Percentiles rank a stretch among this genome's conserved stretches.
Conservation (phyloP, 2,113 vertebrate genomes). For the Chloebia gouldiae region DNA sequence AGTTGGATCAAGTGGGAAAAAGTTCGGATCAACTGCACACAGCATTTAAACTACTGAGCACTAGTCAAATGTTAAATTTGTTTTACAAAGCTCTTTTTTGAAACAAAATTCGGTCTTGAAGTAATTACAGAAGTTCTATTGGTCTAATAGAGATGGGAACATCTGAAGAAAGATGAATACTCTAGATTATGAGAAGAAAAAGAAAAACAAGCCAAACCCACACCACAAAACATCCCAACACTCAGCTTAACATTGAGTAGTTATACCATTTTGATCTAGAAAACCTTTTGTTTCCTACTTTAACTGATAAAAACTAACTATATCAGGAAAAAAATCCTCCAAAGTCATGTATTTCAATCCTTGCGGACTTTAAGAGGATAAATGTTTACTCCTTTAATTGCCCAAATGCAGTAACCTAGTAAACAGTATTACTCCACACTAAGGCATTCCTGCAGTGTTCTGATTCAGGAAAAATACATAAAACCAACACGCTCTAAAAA, state of each 20-base stretch:
- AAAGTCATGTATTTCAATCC: not conserved
- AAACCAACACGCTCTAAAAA: not conserved
- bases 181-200: not conserved
- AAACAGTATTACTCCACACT: not conserved
- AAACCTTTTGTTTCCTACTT: not conserved
- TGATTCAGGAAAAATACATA: not conserved
- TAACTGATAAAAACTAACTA: not conserved
- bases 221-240: not conserved
- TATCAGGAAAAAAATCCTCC: not conserved
- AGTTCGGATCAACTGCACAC: not conserved
- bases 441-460: not conserved
- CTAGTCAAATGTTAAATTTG: not conserved
- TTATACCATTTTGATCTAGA: not conserved
- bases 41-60: not conserved
- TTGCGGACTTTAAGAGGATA: not conserved
- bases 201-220: not conserved
- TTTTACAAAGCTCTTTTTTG: not conserved
- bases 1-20: not conserved
- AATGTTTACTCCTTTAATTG: not conserved
- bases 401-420: not conserved
- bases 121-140: not conserved
- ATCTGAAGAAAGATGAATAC: not conserved
- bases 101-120: not conserved
- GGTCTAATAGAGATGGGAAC: not conserved
- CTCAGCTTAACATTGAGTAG: not conserved